Evolutionary conservation across 92 coral and sea anemone genomes (phyloP), one percentile per base, ranked within the genome.

Genomic region (Porites divaricata): DNA sequence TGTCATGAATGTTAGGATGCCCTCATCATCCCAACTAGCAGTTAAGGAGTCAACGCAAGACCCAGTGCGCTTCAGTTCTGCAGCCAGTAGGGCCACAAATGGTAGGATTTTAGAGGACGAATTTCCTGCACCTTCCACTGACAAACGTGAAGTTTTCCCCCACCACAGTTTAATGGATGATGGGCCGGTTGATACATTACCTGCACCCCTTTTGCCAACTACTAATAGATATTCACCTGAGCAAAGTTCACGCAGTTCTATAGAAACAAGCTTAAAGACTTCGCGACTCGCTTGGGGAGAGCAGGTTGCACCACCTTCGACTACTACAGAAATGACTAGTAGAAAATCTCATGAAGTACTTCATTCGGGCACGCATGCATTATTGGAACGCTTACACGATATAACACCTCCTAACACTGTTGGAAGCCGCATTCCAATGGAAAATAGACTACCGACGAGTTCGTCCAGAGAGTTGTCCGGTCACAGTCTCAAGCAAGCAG

Each of bases 201-300:
- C 85, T 5, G 67, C 35, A 8, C 57, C 85, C 2, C 63, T 50
- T 51, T 50, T 78, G 8, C 76, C 52, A 9, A 10, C 25, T 24
- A 9, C 76, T 9, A 21, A 12, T 12, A 26, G 41, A 20, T 67
- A 68, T 57, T 68, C 62, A 57, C 28, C 63, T 0, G 83, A 28
- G 84, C 84, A 14, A 25, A 71, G 8, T 24, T 57, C 83, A 7
- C 63, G 53, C 2, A 79, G 83, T 26, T 79, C 83, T 10, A 14
- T 78, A 78, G 83, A 64, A 16, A 24, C 11, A 23, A 79, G 75
- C 64, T 61, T 53, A 10, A 23, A 48, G 41, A 79, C 74, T 65
- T 67, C 84, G 19, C 67, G 54, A 69, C 67, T 80, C 9, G 84
- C 84, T 15, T 80, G 84, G 84, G 84, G 56, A 1, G 75, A 56